Conservation (phyloP, 2,113 vertebrate species). For the Perca flavescens region DNA sequence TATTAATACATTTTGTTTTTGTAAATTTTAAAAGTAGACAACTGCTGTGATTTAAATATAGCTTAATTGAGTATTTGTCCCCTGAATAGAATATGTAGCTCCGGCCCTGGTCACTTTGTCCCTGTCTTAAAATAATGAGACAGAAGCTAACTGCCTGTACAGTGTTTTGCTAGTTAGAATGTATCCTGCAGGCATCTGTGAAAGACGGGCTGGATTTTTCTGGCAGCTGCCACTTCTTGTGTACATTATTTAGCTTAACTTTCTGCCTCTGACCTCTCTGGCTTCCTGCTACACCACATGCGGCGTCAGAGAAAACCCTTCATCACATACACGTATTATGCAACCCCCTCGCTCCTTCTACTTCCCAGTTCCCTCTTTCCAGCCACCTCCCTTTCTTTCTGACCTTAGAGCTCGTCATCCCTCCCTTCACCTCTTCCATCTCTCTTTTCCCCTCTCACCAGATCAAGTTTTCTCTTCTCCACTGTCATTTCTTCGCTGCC, state of each 20-base stretch:
- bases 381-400: slow-evolving; percentile 13
- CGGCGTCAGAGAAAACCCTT: slow-evolving; percentile 63
- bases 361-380: slow-evolving; percentile 14
- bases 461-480: slow-evolving; percentile 26
- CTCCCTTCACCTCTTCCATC: slow-evolving; percentile 38
- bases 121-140: slow-evolving; percentile 66
- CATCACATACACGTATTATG: slow-evolving; percentile 68
- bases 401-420: slow-evolving; percentile 47
- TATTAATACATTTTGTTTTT: neutral
- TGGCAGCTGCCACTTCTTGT: slow-evolving; percentile 82
- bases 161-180: slow-evolving; percentile 59
- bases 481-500: slow-evolving; percentile 25
- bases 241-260: slow-evolving; percentile 75
- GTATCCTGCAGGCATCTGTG: slow-evolving; percentile 70
- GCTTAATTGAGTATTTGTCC: neutral
- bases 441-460: slow-evolving; percentile 21
- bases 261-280: slow-evolving; percentile 67
- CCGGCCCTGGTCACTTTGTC: slow-evolving; percentile 45
- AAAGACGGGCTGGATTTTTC: slow-evolving; percentile 68
- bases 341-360: slow-evolving; percentile 63
- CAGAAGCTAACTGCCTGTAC: slow-evolving; percentile 67
- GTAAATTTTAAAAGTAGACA: slow-evolving; percentile 2
- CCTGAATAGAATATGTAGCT: slow-evolving; percentile 24
- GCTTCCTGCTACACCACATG: slow-evolving; percentile 62
- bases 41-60: slow-evolving; percentile 33